phyloP scores from a whole-genome alignment of 2,797 vertebrate species.

The Lepus townsendii region DNA sequence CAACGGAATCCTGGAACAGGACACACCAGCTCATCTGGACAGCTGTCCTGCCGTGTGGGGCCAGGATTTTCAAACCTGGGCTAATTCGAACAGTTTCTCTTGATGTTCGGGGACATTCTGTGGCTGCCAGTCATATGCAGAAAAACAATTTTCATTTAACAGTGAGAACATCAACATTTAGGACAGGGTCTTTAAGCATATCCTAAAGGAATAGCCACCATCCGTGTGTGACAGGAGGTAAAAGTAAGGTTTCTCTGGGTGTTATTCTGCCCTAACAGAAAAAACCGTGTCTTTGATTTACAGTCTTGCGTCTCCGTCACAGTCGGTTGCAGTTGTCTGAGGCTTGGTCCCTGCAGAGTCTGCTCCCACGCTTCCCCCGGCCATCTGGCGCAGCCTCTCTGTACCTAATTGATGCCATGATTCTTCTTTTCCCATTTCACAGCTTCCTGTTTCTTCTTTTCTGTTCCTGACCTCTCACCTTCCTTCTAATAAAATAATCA shows the following conservation, averaged over 20 bases:
- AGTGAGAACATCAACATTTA: background rate
- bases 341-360: background rate
- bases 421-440: constrained; percentile 71
- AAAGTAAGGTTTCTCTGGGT: background rate
- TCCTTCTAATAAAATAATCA: constrained; percentile 83
- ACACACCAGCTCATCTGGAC: background rate
- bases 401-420: constrained; percentile 47
- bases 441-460: constrained; percentile 69
- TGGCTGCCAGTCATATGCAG: background rate
- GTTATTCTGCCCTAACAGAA: constrained; percentile 19
- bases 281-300: constrained; percentile 73
- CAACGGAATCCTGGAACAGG: background rate
- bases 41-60: background rate
- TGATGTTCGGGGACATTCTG: background rate
- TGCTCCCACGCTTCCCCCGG: background rate
- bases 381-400: constrained; percentile 42
- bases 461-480: constrained; percentile 78
- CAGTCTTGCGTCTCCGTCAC: constrained; percentile 6
- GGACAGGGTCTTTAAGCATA: background rate
- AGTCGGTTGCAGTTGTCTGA: background rate
- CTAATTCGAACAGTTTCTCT: background rate
- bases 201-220: constrained; percentile 18
- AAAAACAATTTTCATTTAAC: background rate
- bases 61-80: background rate
- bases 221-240: background rate